These are phyloP conservation scores for Dufourea novaeangliae DNA, from an alignment of 1,140 invertebrate genomes.

Conservation along the genomic window DNA sequence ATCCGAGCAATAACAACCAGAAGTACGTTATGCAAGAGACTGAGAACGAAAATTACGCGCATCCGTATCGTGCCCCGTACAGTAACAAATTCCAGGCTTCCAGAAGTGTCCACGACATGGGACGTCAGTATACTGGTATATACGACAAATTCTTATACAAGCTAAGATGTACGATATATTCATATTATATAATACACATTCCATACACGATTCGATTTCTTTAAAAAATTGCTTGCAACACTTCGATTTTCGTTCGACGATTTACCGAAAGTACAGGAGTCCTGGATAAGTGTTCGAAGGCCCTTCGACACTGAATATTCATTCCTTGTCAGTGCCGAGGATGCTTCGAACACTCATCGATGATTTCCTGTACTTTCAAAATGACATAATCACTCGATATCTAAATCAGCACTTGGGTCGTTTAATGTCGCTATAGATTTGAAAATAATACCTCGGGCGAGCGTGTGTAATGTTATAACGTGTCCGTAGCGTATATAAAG, in stretches of 20 bases:
- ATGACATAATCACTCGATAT: too few relatives aligned
- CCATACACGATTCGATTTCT: not conserved
- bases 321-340: too few relatives aligned
- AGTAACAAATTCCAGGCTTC: conserved; percentile 82
- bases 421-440: too few relatives aligned
- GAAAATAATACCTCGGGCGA: too few relatives aligned
- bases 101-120: conserved; percentile 80
- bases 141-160: not conserved
- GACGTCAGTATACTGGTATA: conserved; percentile 76
- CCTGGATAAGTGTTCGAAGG: too few relatives aligned
- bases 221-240: too few relatives aligned
- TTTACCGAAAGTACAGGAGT: too few relatives aligned
- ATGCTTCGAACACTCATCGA: too few relatives aligned
- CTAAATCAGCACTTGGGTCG: too few relatives aligned
- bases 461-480: not conserved
- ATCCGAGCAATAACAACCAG: conserved; percentile 81
- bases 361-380: too few relatives aligned
- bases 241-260: too few relatives aligned
- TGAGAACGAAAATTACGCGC: conserved; percentile 78
- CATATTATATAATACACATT: conserved; percentile 8
- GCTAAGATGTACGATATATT: not conserved
- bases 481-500: not conserved
- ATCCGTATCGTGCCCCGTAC: conserved; percentile 77
- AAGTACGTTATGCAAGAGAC: conserved; percentile 80
- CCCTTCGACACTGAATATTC: too few relatives aligned